These are phyloP conservation scores for Triplophysa dalaica DNA, from an alignment of 2,113 vertebrate species.

Conservation along the genomic window DNA sequence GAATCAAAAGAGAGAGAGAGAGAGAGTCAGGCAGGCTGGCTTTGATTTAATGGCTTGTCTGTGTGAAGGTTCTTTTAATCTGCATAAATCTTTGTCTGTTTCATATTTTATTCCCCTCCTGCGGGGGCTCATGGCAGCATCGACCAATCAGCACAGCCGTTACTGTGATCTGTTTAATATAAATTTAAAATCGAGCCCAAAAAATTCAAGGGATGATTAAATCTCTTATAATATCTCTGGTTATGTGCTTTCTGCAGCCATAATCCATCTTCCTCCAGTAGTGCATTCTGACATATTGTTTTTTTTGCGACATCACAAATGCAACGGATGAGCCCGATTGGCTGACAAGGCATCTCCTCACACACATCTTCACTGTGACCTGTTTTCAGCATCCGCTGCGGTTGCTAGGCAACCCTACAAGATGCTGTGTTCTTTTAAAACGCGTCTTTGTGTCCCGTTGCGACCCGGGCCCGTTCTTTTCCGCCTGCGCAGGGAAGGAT, in stretches of 20 bases:
- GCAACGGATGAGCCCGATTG: neutral
- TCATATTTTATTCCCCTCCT: constrained; percentile 1
- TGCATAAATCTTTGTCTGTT: neutral
- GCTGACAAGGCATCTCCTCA: constrained; percentile 3
- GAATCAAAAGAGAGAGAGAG: neutral
- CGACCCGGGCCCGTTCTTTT: constrained; percentile 9
- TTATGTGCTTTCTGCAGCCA: no score
- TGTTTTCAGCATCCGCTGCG: constrained; percentile 28
- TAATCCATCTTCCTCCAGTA: no score
- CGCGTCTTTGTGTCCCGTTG: neutral
- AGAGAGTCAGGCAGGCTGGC: neutral
- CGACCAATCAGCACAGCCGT: neutral
- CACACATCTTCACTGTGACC: constrained; percentile 5
- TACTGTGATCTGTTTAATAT: neutral
- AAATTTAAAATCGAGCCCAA: neutral
- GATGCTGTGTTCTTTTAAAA: constrained; percentile 45
- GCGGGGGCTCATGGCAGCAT: neutral
- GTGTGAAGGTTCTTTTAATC: constrained; percentile 18
- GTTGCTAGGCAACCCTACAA: constrained; percentile 51
- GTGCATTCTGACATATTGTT: no score
- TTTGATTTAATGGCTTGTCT: neutral
- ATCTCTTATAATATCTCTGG: no score
- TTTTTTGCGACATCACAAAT: no score
- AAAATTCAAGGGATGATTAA: no score
- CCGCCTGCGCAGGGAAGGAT: neutral